phyloP scores from a whole-genome alignment of 2,113 vertebrate genomes.

The Ramphastos sulfuratus region DNA sequence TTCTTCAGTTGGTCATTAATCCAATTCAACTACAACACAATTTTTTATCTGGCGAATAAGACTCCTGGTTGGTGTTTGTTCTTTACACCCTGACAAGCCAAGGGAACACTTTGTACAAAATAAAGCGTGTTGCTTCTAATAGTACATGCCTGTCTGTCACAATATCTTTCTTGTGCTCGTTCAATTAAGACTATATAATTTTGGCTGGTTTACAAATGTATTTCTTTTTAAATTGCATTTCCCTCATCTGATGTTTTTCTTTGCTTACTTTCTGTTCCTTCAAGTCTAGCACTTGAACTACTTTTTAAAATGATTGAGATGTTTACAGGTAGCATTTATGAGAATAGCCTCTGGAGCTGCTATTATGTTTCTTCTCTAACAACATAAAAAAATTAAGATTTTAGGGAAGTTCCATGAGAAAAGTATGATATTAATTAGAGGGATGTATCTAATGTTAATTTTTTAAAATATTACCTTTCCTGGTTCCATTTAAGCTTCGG shows the following conservation, averaged over 20 bases:
- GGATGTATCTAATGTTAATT: background rate
- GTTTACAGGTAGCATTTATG: background rate
- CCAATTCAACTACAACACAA: conserved; percentile 45
- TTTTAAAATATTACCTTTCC: background rate
- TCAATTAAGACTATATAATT: background rate
- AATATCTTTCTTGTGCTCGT: background rate
- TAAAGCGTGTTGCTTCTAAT: background rate
- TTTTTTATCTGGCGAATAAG: conserved; percentile 54
- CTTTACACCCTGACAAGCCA: conserved; percentile 15
- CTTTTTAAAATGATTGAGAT: background rate
- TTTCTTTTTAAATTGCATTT: background rate
- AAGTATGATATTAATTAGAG: background rate
- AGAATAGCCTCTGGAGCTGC: background rate
- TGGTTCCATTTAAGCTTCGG: background rate
- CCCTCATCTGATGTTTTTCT: background rate
- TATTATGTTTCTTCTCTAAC: background rate
- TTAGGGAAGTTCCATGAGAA: background rate
- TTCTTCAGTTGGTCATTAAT: conserved; percentile 42
- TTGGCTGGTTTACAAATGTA: background rate
- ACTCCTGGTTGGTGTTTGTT: conserved; percentile 47
- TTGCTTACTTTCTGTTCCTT: background rate
- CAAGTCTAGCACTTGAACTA: background rate
- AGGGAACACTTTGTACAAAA: conserved; percentile 35
- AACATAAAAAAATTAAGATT: background rate
- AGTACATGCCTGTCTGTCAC: background rate